Evolutionary conservation across 2,888 invertebrate species (phyloP).

Genomic region (Sarcophaga rosellei): DNA sequence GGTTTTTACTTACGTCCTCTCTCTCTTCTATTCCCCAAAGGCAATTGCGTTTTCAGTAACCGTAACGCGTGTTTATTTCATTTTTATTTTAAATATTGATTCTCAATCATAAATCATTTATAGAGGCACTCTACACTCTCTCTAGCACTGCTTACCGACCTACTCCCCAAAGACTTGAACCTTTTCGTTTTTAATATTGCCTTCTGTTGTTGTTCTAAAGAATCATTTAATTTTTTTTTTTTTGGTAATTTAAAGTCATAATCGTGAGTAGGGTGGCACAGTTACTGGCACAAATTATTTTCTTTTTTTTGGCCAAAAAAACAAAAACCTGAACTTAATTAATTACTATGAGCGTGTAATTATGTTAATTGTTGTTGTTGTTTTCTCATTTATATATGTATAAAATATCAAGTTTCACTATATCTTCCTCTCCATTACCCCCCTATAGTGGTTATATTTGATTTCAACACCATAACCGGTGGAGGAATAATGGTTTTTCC

Average conservation of each 20-base stretch:
- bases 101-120: slow-evolving; percentile 28
- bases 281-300: background rate
- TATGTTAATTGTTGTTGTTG: slow-evolving; percentile 6
- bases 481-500: background rate
- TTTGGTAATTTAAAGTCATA: background rate
- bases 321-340: background rate
- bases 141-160: background rate
- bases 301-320: background rate
- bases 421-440: too few species aligned
- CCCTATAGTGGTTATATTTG: background rate
- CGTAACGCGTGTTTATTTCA: background rate
- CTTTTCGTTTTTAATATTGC: background rate
- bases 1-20: slow-evolving; percentile 14
- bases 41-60: background rate
- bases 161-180: background rate
- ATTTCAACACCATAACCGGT: background rate
- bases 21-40: background rate
- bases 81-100: background rate
- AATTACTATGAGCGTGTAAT: background rate
- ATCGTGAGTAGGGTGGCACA: background rate
- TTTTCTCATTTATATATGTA: background rate
- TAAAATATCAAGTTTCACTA: background rate
- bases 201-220: background rate
- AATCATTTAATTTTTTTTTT: background rate
- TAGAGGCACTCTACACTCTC: background rate